Evolutionary conservation across 1,140 invertebrate species (phyloP).

Genomic region (Plectrocnemia conspersa): DNA sequence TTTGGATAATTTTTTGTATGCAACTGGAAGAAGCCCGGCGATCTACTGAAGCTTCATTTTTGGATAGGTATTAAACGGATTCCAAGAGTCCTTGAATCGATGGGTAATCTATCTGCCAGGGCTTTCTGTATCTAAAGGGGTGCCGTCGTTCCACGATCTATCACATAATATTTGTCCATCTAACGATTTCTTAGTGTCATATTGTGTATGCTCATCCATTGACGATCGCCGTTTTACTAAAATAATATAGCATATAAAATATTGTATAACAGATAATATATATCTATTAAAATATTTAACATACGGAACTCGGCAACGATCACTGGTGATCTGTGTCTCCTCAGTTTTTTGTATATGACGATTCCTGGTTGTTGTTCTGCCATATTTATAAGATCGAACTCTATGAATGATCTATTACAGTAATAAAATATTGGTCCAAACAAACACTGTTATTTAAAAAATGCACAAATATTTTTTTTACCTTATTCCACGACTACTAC

Average conservation of each 20-base stretch:
- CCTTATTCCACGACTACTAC: constrained; percentile 74
- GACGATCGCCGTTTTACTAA: constrained; percentile 77
- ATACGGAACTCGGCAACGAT: constrained; percentile 87
- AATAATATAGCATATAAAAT: constrained; percentile 38
- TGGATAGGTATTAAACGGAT: constrained; percentile 50
- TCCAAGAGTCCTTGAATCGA: constrained; percentile 93
- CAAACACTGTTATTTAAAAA: background rate
- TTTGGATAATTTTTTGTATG: constrained; percentile 6
- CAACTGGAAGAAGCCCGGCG: constrained; percentile 10
- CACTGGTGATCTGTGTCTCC: constrained; percentile 71
- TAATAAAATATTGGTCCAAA: constrained; percentile 24
- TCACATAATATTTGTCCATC: constrained; percentile 66
- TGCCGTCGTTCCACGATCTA: constrained; percentile 65
- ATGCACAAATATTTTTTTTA: constrained; percentile 41
- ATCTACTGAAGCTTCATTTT: background rate
- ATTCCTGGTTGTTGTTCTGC: constrained; percentile 79
- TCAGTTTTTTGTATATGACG: constrained; percentile 90
- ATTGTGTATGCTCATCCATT: constrained; percentile 65
- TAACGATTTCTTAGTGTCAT: constrained; percentile 70
- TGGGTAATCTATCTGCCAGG: constrained; percentile 79
- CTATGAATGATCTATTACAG: constrained; percentile 80
- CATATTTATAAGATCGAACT: constrained; percentile 81
- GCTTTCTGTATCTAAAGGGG: constrained; percentile 68
- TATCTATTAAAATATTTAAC: constrained; percentile 38
- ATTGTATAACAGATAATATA: background rate